Evolutionary conservation across 1,140 invertebrate genomes (phyloP).

Genomic region (Aphis craccivora): DNA sequence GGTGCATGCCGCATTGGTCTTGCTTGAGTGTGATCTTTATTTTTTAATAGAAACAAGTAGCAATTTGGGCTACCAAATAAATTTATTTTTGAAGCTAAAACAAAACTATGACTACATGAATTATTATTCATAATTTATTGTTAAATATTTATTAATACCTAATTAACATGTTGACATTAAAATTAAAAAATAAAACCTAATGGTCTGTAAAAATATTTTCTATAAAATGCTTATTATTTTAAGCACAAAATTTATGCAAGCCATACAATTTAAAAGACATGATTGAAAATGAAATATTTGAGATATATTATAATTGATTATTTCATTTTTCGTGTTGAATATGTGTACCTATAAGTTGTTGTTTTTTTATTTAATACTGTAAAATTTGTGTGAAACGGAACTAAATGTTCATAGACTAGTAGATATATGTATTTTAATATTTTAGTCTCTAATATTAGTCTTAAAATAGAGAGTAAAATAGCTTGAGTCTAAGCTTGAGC

Average conservation of each 20-base stretch:
- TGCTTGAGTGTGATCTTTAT: neutral
- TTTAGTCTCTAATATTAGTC: neutral
- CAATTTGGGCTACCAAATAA: neutral
- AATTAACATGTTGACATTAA: neutral
- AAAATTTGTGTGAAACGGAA: too few relatives aligned
- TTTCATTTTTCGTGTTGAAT: neutral
- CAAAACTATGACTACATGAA: neutral
- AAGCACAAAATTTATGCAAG: neutral
- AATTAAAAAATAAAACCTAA: neutral
- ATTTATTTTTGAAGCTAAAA: conserved; percentile 1
- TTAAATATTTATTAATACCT: neutral
- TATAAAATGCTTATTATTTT: neutral
- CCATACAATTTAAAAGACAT: neutral
- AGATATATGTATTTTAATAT: neutral
- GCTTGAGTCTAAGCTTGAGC: too few relatives aligned
- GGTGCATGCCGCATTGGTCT: too few relatives aligned
- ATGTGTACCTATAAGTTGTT: too few relatives aligned
- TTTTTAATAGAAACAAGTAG: neutral
- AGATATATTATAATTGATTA: neutral
- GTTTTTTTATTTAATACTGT: too few relatives aligned
- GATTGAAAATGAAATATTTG: neutral
- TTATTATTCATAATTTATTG: neutral
- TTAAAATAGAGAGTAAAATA: neutral
- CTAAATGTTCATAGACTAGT: neutral
- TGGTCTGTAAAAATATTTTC: neutral